Evolutionary conservation across 2,888 invertebrate genomes (phyloP), one percentile per base, ranked within the genome.

Genomic region (Cryptops parisi): DNA sequence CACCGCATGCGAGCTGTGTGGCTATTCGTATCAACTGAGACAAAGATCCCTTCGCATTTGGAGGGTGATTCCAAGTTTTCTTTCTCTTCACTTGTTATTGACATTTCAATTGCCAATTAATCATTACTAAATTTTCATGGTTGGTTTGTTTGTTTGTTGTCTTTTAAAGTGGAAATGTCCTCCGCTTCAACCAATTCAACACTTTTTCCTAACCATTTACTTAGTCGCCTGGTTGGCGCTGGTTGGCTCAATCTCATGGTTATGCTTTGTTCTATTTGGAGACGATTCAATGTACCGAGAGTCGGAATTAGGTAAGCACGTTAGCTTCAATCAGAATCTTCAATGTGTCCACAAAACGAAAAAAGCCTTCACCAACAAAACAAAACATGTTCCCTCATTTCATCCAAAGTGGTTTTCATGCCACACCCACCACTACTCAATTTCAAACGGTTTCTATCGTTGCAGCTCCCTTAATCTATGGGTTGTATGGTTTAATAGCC

Each of bases 1-100:
- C 26, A 15, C n/a, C 9, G 33, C 24, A 22, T 54, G 54, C 26
- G 54, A 54, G 33, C 22, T 54, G 9, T 54, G 54, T 23, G 49
- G 40, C 9, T 49, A 38, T 39, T 6, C n/a, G 15, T 49, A 39
- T 38, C 38, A 40, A 9, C n/a, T 49, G 49, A 12, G 19, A 6
- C 25, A 15, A 9, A 3, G 47, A 26, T 21, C 47, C n/a, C 9
- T 25, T 4, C 22, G 47, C 15, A n/a, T 22, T 5, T 47, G 47
- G 26, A 47, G 47, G 6, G 47, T 47, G n/a, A n/a, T n/a, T n/a
- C n/a, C n/a, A n/a, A n/a, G n/a, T n/a, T n/a, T 33, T 33, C 9
- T 15, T 33, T 33, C 9, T 12, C 15, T 33, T 33, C 38, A 41
- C 6, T 41, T n/a, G 43, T 17, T 12, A 6, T 41, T 12, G 17